Conservation (phyloP, 2,888 invertebrate genomes). For the Mythimna ferrago region DNA sequence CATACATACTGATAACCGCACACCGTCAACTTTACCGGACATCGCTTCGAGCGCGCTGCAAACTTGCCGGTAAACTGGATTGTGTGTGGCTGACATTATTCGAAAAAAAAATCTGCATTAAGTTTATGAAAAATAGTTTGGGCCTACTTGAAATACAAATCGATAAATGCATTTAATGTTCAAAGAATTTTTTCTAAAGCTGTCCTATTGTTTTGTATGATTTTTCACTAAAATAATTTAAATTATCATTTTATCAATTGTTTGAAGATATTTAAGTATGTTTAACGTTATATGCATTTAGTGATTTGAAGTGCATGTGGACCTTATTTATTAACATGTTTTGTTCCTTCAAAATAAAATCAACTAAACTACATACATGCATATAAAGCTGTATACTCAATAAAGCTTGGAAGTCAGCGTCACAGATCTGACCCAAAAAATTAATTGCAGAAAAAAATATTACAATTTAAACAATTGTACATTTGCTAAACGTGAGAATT, state of each 20-base stretch:
- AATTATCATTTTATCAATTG: too few species aligned
- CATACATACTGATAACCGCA: too few species aligned
- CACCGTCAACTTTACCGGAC: too few species aligned
- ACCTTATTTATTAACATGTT: background rate
- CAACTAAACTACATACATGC: background rate
- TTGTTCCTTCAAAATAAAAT: background rate
- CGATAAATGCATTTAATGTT: too few species aligned
- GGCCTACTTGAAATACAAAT: too few species aligned
- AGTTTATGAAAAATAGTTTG: too few species aligned
- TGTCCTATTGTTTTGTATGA: too few species aligned
- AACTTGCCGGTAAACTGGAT: too few species aligned
- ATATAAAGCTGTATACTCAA: background rate
- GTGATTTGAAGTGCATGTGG: background rate
- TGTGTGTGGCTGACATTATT: background rate
- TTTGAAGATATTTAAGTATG: background rate
- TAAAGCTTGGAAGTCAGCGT: constrained; percentile 6
- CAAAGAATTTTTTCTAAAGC: background rate
- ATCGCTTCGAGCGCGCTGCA: too few species aligned
- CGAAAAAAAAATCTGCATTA: background rate
- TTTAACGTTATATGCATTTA: background rate
- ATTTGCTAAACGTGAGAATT: constrained; percentile 1
- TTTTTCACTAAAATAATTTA: too few species aligned
- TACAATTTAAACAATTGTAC: background rate
- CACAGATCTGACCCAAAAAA: background rate
- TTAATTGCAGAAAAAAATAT: background rate